phyloP scores from a whole-genome alignment of 2,113 vertebrate species.

The Bettongia penicillata region DNA sequence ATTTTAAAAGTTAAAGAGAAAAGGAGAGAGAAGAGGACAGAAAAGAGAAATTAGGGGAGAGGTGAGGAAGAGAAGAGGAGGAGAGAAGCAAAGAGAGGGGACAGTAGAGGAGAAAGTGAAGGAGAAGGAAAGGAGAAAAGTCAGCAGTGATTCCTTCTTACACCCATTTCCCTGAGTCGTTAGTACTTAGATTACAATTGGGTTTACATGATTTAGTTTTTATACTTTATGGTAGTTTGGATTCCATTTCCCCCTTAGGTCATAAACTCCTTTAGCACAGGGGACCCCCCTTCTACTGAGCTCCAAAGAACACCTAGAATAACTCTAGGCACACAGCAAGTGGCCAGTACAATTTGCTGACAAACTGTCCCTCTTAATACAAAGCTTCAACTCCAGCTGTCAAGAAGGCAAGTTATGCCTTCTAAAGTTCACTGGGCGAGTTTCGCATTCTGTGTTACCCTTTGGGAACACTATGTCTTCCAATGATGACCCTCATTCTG shows the following conservation, averaged over 20 bases:
- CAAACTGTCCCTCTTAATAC: constrained; percentile 20
- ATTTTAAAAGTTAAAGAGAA: background rate
- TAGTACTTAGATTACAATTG: background rate
- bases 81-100: background rate
- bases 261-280: constrained; percentile 73
- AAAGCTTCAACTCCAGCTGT: constrained; percentile 62
- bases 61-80: background rate
- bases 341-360: constrained; percentile 67
- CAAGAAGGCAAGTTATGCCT: constrained; percentile 56
- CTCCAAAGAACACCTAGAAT: background rate
- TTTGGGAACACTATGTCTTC: constrained; percentile 71
- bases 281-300: constrained; percentile 52
- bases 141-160: background rate
- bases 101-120: background rate
- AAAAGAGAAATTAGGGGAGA: background rate
- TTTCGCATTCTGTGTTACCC: constrained; percentile 54
- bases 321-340: constrained; percentile 49
- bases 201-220: background rate
- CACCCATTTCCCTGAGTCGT: background rate
- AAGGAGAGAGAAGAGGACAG: background rate
- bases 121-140: background rate
- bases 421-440: constrained; percentile 35
- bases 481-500: background rate
- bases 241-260: constrained; percentile 43
- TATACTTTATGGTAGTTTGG: constrained; percentile 16